A percentile compares a stretch with the other conserved stretches of the same genome.
phyloP scores from a whole-genome alignment of 2,113 vertebrate species.

The Neolamprologus caudopunctatus region DNA sequence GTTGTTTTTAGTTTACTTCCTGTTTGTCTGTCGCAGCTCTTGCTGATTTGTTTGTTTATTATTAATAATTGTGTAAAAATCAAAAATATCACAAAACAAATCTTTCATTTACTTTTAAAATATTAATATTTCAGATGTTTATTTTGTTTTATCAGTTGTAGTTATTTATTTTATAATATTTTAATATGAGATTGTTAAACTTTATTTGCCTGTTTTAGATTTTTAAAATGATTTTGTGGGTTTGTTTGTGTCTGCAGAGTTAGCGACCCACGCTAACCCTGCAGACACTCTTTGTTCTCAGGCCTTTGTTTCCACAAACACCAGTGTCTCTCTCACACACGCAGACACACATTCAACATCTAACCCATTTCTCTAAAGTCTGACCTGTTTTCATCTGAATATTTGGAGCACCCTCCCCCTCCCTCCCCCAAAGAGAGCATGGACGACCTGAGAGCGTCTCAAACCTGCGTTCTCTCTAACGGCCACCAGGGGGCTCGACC shows the following conservation, averaged over 20 bases:
- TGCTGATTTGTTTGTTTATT: background rate
- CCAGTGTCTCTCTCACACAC: fast-evolving
- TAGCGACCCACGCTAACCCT: background rate
- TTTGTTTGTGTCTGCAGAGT: background rate
- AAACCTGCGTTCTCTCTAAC: background rate
- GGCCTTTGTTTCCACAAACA: background rate
- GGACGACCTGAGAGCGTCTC: background rate
- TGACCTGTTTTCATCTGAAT: background rate
- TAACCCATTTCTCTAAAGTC: background rate
- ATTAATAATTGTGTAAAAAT: background rate
- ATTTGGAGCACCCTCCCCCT: background rate
- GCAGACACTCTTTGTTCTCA: background rate
- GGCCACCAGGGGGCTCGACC: background rate
- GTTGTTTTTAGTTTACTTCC: background rate
- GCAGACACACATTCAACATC: fast-evolving
- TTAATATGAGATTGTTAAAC: background rate
- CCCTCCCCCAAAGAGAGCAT: background rate
- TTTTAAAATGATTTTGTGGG: background rate
- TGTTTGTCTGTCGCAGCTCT: fast-evolving
- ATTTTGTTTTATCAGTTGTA: fast-evolving
- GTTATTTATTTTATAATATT: background rate
- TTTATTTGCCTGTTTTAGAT: background rate
- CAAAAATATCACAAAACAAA: background rate
- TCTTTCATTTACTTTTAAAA: background rate
- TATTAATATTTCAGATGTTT: background rate